Percentiles rank a stretch among this genome's conserved stretches.
These are phyloP conservation scores for Cynocephalus volans DNA, from an alignment of 2,113 vertebrate genomes.

Conservation along the genomic window DNA sequence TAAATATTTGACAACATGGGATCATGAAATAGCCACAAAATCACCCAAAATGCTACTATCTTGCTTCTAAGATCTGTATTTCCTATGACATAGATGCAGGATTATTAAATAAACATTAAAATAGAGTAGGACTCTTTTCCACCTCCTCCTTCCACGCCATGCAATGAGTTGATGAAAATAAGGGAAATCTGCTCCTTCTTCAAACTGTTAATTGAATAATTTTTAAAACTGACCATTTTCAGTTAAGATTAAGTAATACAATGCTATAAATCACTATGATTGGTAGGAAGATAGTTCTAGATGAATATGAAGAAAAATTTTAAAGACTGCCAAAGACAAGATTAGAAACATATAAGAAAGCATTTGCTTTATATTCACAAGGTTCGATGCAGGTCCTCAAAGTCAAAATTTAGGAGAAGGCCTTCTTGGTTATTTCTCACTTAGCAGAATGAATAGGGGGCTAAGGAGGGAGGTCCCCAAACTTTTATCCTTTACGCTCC, in stretches of 20 bases:
- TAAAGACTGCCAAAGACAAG: conserved; percentile 13
- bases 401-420: conserved; percentile 11
- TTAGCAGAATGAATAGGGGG: neutral
- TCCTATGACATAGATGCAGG: neutral
- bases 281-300: conserved; percentile 63
- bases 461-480: neutral
- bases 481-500: neutral
- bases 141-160: too few species aligned
- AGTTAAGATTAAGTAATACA: conserved; percentile 45
- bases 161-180: conserved; percentile 68
- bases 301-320: conserved; percentile 79
- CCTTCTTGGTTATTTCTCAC: neutral
- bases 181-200: conserved; percentile 57
- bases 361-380: neutral
- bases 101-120: neutral
- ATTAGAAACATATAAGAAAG: conserved; percentile 51
- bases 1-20: neutral
- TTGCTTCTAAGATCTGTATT: neutral
- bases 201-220: conserved; percentile 24
- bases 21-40: neutral
- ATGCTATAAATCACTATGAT: conserved; percentile 23
- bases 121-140: neutral
- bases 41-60: neutral
- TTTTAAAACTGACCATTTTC: conserved; percentile 73
- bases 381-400: neutral